Evolutionary conservation across 2,797 vertebrate species (phyloP).

Genomic region (Pogoniulus pusillus): DNA sequence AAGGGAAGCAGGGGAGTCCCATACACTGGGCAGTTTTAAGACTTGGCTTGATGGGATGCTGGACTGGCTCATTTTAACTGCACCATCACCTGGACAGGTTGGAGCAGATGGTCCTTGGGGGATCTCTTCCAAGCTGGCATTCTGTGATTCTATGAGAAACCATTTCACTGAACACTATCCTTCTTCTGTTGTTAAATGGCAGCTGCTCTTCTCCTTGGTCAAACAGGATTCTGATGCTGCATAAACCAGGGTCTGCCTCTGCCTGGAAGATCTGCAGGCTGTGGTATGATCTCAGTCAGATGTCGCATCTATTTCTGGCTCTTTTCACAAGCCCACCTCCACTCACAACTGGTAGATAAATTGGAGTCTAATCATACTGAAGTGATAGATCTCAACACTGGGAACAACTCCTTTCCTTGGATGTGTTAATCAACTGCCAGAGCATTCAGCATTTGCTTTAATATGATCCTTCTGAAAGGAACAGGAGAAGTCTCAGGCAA

Average conservation of each 20-base stretch:
- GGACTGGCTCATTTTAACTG: too few species aligned
- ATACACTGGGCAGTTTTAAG: too few species aligned
- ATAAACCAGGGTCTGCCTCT: neutral
- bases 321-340: neutral
- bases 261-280: neutral
- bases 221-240: neutral
- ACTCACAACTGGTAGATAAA: neutral
- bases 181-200: neutral
- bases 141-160: neutral
- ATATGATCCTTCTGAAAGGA: neutral
- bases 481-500: neutral
- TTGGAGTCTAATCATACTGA: neutral
- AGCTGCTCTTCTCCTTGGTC: neutral
- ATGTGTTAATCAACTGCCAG: neutral
- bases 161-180: neutral
- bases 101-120: too few species aligned
- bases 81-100: too few species aligned
- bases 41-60: too few species aligned
- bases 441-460: neutral
- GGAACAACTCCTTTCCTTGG: neutral
- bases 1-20: too few species aligned
- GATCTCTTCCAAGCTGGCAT: too few species aligned
- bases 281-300: neutral
- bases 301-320: neutral
- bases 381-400: neutral